A percentile compares a stretch with the other conserved stretches of the same genome.
phyloP scores from a whole-genome alignment of 2,113 vertebrate genomes.

The Centropus bengalensis region DNA sequence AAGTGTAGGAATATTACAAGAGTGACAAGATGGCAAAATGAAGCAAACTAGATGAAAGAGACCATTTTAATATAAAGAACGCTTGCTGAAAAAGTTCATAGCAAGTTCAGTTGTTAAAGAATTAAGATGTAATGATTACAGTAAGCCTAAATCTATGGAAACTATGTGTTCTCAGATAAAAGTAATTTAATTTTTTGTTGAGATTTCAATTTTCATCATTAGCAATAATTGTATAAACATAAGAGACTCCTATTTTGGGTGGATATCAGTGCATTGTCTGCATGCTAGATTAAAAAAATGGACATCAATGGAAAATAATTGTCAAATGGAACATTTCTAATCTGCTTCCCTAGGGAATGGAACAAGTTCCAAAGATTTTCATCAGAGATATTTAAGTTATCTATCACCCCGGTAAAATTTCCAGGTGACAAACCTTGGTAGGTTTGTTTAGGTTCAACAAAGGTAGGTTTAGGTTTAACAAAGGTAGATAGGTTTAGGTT shows the following conservation, averaged over 20 bases:
- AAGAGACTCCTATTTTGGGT: background rate
- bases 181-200: constrained; percentile 24
- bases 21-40: background rate
- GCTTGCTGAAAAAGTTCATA: background rate
- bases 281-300: background rate
- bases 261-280: background rate
- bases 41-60: background rate
- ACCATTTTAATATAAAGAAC: background rate
- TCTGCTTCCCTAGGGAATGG: background rate
- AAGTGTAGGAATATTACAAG: background rate
- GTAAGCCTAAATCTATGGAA: background rate
- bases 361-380: background rate
- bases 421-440: background rate
- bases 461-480: too few species aligned
- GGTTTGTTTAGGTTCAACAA: too few species aligned
- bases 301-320: background rate
- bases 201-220: constrained; percentile 17
- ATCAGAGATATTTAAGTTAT: background rate
- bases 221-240: constrained; percentile 3
- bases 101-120: constrained; percentile 25
- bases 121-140: constrained; percentile 21
- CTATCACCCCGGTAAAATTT: background rate
- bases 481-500: too few species aligned
- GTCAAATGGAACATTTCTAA: background rate
- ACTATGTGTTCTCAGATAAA: constrained; percentile 4